Percentiles rank a stretch among this genome's conserved stretches.
Conservation (phyloP, 2,113 vertebrate genomes). For the Hemiscyllium ocellatum region DNA sequence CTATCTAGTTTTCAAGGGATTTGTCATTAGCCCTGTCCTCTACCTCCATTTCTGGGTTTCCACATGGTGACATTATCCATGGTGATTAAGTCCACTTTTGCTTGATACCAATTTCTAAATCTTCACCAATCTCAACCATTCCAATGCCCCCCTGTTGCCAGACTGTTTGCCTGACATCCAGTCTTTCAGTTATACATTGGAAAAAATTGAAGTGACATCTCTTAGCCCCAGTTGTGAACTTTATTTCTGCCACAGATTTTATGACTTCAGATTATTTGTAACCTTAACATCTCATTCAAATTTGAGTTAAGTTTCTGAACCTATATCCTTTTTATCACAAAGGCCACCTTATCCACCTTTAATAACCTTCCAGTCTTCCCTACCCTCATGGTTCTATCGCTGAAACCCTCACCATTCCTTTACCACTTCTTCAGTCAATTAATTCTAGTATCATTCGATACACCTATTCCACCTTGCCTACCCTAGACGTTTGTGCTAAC, state of each 20-base stretch:
- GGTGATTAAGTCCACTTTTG: background rate
- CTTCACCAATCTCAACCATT: background rate
- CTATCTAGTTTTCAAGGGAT: background rate
- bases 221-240: background rate
- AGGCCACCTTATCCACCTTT: background rate
- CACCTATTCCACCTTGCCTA: background rate
- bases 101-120: background rate
- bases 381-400: background rate
- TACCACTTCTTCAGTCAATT: background rate
- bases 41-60: background rate
- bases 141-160: background rate
- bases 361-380: no score
- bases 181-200: background rate
- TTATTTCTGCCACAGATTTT: background rate
- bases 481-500: background rate
- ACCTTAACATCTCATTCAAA: background rate
- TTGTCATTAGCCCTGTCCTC: background rate
- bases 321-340: background rate
- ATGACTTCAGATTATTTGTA: background rate
- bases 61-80: no score
- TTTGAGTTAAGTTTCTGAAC: background rate
- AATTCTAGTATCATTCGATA: background rate
- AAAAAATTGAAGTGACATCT: background rate
- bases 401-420: background rate
- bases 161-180: background rate